These are phyloP conservation scores for Columba guinea DNA, from an alignment of 2,797 vertebrate genomes.

Conservation along the genomic window DNA sequence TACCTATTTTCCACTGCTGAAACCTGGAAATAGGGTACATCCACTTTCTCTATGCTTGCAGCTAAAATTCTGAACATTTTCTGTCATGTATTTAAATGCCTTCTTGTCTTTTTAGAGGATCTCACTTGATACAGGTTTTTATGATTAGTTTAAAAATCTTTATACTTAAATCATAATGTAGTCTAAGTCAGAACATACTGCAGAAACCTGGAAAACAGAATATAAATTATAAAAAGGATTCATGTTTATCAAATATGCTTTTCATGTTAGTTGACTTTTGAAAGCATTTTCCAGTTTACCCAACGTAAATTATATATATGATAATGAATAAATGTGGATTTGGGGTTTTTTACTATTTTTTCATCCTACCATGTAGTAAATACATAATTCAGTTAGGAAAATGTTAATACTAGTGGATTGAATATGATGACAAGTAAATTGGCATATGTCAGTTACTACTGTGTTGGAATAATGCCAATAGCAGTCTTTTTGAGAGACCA, in stretches of 20 bases:
- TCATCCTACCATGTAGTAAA: neutral
- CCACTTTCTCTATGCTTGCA: neutral
- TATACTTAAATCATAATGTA: neutral
- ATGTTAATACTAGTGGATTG: slow-evolving; percentile 24
- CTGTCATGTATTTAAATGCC: neutral
- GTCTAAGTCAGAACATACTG: neutral
- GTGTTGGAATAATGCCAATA: slow-evolving; percentile 39
- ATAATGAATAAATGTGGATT: neutral
- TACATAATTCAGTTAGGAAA: slow-evolving; percentile 2
- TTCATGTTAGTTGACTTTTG: slow-evolving; percentile 35
- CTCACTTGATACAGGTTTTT: neutral
- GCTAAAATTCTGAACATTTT: neutral
- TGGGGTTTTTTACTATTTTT: neutral
- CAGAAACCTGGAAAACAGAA: neutral
- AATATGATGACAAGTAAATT: slow-evolving; percentile 69
- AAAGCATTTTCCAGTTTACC: slow-evolving; percentile 38
- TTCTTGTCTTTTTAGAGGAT: neutral
- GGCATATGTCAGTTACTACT: slow-evolving; percentile 51
- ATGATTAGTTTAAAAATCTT: neutral
- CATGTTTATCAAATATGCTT: slow-evolving; percentile 32
- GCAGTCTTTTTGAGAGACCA: slow-evolving; percentile 16
- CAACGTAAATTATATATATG: slow-evolving; percentile 31
- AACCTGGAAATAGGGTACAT: neutral
- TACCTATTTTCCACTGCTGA: neutral
- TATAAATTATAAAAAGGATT: slow-evolving; percentile 47